Conservation (phyloP, 2,888 invertebrate genomes). For the Drosophila paramelanica region DNA sequence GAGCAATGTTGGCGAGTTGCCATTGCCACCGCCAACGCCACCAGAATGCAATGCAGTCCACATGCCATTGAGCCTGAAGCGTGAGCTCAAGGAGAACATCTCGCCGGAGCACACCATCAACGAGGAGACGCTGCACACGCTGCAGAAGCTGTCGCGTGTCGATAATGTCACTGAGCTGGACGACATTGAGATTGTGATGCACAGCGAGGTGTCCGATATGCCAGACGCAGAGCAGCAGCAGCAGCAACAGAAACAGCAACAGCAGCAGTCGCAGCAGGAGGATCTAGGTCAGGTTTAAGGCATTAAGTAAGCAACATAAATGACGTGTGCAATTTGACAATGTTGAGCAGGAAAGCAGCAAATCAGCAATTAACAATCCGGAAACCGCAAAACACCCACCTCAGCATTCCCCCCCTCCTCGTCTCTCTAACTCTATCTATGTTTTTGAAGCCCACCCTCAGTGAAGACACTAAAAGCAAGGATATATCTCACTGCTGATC, state of each 20-base stretch:
- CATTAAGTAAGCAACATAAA: constrained; percentile 14
- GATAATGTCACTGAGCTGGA: constrained; percentile 62
- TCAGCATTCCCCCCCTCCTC: constrained; percentile 55
- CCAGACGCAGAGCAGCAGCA: constrained; percentile 42
- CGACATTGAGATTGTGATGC: constrained; percentile 72
- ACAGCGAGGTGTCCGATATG: constrained; percentile 64
- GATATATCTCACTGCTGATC: constrained; percentile 6
- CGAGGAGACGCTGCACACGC: constrained; percentile 77
- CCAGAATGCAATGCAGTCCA: constrained; percentile 83
- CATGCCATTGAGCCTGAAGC: constrained; percentile 87
- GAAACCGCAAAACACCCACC: constrained; percentile 60
- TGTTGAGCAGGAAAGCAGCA: constrained; percentile 45
- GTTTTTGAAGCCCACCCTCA: constrained; percentile 41
- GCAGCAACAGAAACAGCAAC: constrained; percentile 31
- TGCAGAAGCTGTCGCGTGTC: constrained; percentile 76
- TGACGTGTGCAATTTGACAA: constrained; percentile 64
- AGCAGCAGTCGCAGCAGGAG: constrained; percentile 27
- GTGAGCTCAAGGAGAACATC: constrained; percentile 88
- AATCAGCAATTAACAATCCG: constrained; percentile 24
- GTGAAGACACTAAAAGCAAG: constrained; percentile 26
- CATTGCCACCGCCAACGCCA: constrained; percentile 46
- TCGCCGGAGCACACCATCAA: constrained; percentile 87
- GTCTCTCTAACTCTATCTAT: neutral
- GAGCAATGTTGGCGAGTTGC: constrained; percentile 42
- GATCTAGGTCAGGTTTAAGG: constrained; percentile 48